phyloP scores from a whole-genome alignment of 2,888 invertebrate genomes.

The Pharmacophagus antenor region DNA sequence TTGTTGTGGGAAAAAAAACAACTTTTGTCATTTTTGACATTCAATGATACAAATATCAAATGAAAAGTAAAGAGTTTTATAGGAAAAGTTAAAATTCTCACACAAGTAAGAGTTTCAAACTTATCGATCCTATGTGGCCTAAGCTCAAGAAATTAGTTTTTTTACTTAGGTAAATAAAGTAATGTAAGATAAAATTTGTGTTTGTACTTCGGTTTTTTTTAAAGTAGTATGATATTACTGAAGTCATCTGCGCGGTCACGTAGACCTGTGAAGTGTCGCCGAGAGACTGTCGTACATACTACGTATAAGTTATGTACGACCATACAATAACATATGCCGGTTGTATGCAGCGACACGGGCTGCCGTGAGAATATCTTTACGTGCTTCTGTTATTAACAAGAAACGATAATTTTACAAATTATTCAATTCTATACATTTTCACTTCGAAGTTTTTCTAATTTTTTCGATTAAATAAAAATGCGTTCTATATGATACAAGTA shows the following conservation, averaged over 20 bases:
- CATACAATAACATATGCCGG: constrained; percentile 13
- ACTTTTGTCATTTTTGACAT: too few relatives aligned
- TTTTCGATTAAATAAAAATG: too few relatives aligned
- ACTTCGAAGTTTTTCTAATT: too few relatives aligned
- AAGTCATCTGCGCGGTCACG: constrained; percentile 74
- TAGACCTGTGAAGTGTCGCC: constrained; percentile 64
- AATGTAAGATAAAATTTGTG: background rate
- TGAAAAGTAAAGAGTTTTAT: too few relatives aligned
- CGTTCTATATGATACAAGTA: too few relatives aligned
- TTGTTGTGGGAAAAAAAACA: too few relatives aligned
- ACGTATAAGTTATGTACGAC: constrained; percentile 26
- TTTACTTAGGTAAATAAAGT: background rate
- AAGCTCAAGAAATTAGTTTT: background rate
- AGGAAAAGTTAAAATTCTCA: too few relatives aligned
- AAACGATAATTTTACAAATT: too few relatives aligned
- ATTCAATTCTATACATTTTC: too few relatives aligned
- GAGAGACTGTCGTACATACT: constrained; percentile 37
- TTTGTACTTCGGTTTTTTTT: constrained; percentile 6
- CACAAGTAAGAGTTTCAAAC: too few relatives aligned
- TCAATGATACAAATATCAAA: too few relatives aligned
- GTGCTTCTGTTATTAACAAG: constrained; percentile 4
- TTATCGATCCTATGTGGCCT: too few relatives aligned
- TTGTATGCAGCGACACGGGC: constrained; percentile 27
- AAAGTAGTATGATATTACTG: constrained; percentile 58
- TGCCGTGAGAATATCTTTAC: constrained; percentile 1